Percentiles rank a stretch among this genome's conserved stretches.
Evolutionary conservation across 2,797 vertebrate genomes (phyloP).

Genomic region (Glossophaga mutica): DNA sequence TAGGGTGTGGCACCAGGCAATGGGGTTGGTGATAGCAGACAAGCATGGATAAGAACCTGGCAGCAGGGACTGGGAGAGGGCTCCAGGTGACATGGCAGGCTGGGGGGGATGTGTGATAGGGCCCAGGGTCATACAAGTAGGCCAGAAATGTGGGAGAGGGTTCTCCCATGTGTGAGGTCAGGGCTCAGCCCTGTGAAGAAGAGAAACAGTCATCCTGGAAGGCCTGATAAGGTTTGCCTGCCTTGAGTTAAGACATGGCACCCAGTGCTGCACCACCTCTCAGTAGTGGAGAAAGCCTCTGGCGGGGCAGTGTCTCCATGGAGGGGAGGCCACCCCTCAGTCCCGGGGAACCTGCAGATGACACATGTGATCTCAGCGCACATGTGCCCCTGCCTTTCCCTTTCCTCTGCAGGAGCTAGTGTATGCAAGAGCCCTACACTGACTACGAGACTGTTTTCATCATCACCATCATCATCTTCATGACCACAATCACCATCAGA

Average conservation of each 20-base stretch:
- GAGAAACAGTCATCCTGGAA: neutral
- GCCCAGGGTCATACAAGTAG: neutral
- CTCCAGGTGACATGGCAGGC: neutral
- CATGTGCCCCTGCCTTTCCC: neutral
- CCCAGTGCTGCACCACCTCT: neutral
- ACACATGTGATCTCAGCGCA: neutral
- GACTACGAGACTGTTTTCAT: neutral
- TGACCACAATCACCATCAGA: neutral
- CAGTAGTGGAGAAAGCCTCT: neutral
- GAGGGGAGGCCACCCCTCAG: neutral
- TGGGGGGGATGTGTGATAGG: neutral
- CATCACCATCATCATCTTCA: neutral
- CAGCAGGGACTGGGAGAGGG: neutral
- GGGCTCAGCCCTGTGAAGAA: neutral
- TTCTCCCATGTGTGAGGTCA: neutral
- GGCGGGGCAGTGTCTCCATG: neutral
- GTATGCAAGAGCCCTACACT: fast-evolving
- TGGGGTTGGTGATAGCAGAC: neutral
- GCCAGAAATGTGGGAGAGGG: neutral
- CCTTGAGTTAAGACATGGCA: neutral
- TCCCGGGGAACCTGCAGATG: neutral
- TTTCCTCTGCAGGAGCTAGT: neutral
- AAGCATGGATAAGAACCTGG: neutral
- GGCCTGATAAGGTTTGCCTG: neutral
- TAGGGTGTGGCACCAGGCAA: neutral